A percentile compares a stretch with the other conserved stretches of the same genome.
phyloP scores from a whole-genome alignment of 2,888 invertebrate genomes.

The Orthosia incerta region DNA sequence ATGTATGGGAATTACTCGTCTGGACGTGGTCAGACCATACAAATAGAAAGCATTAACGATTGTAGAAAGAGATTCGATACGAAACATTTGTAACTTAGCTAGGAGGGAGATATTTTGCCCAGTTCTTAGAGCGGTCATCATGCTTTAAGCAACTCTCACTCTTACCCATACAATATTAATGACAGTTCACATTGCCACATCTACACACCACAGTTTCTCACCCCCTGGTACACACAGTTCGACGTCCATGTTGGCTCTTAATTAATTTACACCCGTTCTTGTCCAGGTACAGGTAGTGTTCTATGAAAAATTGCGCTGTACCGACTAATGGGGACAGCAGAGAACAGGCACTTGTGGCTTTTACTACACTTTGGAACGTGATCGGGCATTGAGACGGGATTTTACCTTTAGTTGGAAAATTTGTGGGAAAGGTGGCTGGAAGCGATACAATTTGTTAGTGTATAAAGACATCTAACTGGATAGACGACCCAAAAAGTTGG shows the following conservation, averaged over 20 bases:
- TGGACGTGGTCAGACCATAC: too few relatives aligned
- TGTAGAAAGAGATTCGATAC: too few relatives aligned
- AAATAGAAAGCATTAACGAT: too few relatives aligned
- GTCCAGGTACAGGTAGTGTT: slow-evolving; percentile 66
- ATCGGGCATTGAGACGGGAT: background rate
- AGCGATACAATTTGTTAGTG: background rate
- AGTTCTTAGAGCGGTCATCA: background rate
- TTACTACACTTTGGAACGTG: slow-evolving; percentile 32
- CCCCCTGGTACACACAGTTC: slow-evolving; percentile 58
- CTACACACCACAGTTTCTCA: background rate
- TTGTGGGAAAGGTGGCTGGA: background rate
- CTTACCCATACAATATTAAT: background rate
- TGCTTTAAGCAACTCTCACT: background rate
- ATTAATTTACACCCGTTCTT: slow-evolving; percentile 78
- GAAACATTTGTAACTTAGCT: too few relatives aligned
- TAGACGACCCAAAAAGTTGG: background rate
- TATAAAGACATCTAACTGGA: background rate
- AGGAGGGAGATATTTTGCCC: too few relatives aligned
- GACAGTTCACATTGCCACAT: slow-evolving; percentile 29
- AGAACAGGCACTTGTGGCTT: slow-evolving; percentile 39
- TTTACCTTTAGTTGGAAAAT: slow-evolving; percentile 1
- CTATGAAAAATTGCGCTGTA: slow-evolving; percentile 67
- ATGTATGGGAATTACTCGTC: too few relatives aligned
- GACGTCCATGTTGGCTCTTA: slow-evolving; percentile 73
- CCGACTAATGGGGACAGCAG: slow-evolving; percentile 46